Conservation (phyloP, 2,797 vertebrate genomes). For the Chaunax sp. region DNA sequence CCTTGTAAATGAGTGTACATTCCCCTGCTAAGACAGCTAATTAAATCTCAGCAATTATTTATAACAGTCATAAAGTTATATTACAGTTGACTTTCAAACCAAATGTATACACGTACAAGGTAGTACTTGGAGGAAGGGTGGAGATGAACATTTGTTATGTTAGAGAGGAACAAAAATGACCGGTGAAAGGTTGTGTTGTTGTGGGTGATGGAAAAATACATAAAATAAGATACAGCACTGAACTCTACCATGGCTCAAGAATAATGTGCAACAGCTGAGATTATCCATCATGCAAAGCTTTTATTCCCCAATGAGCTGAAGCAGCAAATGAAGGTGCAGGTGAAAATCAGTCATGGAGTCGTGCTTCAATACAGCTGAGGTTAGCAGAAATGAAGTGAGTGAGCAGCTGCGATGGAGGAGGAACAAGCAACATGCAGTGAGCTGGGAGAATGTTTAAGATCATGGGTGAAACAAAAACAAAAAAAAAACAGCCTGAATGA, state of each 20-base stretch:
- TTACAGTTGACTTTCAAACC: conserved; percentile 54
- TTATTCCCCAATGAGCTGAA: conserved; percentile 69
- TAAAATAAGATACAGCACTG: conserved; percentile 46
- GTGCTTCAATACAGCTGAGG: conserved; percentile 68
- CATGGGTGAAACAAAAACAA: conserved; percentile 26
- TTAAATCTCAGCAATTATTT: conserved; percentile 70
- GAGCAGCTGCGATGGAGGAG: conserved; percentile 24
- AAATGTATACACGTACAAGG: conserved; percentile 10
- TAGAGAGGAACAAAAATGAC: background rate
- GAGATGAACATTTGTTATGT: conserved; percentile 22
- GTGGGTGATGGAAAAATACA: conserved; percentile 38
- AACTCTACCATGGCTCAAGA: conserved; percentile 38
- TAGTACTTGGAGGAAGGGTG: background rate
- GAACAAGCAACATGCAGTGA: conserved; percentile 7
- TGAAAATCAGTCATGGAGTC: conserved; percentile 69
- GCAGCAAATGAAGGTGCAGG: conserved; percentile 68
- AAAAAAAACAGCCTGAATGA: conserved; percentile 24
- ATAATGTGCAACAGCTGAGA: conserved; percentile 52
- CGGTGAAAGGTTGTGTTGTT: conserved; percentile 7
- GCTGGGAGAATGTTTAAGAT: conserved; percentile 18
- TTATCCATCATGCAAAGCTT: conserved; percentile 67
- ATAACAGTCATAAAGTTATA: conserved; percentile 54
- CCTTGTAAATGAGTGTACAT: conserved; percentile 40
- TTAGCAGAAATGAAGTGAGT: conserved; percentile 55
- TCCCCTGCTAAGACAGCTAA: conserved; percentile 53